These are phyloP conservation scores for Sminthurides bifidus DNA, from an alignment of 1,140 invertebrate genomes.

Conservation along the genomic window DNA sequence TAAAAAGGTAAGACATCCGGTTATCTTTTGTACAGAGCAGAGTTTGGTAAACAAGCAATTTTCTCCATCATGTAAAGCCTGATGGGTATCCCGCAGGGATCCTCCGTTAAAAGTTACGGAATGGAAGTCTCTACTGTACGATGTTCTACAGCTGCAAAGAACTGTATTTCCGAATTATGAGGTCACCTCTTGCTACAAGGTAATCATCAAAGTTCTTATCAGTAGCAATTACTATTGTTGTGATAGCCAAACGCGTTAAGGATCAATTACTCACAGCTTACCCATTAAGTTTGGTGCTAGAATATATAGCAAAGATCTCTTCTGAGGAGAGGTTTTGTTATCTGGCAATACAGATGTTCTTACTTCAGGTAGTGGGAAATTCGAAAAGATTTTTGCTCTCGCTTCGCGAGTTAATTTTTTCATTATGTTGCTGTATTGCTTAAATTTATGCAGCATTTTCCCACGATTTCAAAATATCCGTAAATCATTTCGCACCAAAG, in stretches of 20 bases:
- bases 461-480: not conserved
- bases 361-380: not conserved
- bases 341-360: not conserved
- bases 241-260: too few species aligned
- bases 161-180: constrained; percentile 19
- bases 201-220: constrained; percentile 10
- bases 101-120: constrained; percentile 26
- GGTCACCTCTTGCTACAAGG: constrained; percentile 25
- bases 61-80: not conserved
- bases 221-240: too few species aligned
- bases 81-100: constrained; percentile 4
- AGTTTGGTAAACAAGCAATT: not conserved
- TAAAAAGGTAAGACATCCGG: constrained; percentile 17
- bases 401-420: not conserved
- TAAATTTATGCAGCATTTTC: not conserved
- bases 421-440: not conserved
- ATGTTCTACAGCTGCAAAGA: constrained; percentile 26
- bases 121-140: constrained; percentile 28
- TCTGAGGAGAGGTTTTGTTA: not conserved
- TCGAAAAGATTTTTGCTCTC: not conserved
- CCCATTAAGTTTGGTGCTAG: too few species aligned
- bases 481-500: not conserved
- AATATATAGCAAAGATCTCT: too few species aligned
- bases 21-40: not conserved
- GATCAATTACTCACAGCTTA: too few species aligned